Evolutionary conservation across 2,113 vertebrate genomes (phyloP).

Genomic region (Psephotus haematonotus): DNA sequence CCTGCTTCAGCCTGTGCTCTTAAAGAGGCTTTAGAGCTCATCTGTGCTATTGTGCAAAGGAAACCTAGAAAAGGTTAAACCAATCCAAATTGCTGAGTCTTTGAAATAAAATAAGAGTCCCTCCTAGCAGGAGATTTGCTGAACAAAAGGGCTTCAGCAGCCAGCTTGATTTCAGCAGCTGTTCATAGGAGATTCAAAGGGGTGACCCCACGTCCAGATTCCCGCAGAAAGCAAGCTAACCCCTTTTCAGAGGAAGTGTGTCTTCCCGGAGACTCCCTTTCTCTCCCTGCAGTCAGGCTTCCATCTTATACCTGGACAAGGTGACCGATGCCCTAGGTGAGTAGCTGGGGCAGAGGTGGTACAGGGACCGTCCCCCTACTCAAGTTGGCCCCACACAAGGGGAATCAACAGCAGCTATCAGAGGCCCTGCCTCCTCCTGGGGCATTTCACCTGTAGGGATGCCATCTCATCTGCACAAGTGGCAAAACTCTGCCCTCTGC

Average conservation of each 20-base stretch:
- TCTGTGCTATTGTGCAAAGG: conserved; percentile 40
- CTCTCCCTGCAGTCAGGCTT: neutral
- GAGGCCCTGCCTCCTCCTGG: neutral
- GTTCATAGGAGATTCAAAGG: neutral
- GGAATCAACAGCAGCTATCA: neutral
- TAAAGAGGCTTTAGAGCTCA: conserved; percentile 28
- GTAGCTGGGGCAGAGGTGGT: accelerated
- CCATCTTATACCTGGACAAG: neutral
- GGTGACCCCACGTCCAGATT: neutral
- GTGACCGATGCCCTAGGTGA: neutral
- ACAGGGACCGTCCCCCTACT: neutral
- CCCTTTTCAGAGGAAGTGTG: neutral
- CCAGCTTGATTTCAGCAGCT: conserved; percentile 31
- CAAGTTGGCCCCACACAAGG: accelerated
- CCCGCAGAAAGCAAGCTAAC: neutral
- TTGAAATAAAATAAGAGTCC: conserved; percentile 39
- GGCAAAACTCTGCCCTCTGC: neutral
- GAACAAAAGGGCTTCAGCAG: conserved; percentile 43
- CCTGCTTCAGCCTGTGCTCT: neutral
- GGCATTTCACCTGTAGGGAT: neutral
- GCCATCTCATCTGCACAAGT: accelerated
- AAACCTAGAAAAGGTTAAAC: conserved; percentile 58
- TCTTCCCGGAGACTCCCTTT: neutral
- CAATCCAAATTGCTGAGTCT: conserved; percentile 41
- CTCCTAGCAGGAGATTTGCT: neutral